phyloP scores from a whole-genome alignment of 2,888 invertebrate genomes.

The Globia sparganii region DNA sequence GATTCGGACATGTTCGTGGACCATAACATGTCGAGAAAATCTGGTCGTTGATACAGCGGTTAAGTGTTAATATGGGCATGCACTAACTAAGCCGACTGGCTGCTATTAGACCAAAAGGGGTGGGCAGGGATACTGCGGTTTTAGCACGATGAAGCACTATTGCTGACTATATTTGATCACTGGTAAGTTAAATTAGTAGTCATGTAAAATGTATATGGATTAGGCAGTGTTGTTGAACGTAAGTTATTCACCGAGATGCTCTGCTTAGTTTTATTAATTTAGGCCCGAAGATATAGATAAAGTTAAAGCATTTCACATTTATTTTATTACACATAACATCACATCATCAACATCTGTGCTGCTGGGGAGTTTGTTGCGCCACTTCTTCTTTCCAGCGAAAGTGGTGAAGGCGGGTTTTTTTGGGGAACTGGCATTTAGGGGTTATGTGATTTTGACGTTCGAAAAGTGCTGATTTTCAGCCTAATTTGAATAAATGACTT shows the following conservation, averaged over 20 bases:
- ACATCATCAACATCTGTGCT: background rate
- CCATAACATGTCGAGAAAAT: slow-evolving; percentile 44
- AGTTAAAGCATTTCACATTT: background rate
- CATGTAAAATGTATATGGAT: background rate
- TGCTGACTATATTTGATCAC: slow-evolving; percentile 38
- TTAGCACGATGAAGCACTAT: slow-evolving; percentile 32
- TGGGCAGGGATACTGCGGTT: slow-evolving; percentile 31
- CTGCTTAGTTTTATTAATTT: background rate
- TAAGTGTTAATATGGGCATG: slow-evolving; percentile 60
- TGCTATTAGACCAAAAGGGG: slow-evolving; percentile 56
- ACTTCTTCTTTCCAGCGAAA: background rate
- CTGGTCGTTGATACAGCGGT: slow-evolving; percentile 60
- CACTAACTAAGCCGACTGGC: slow-evolving; percentile 53
- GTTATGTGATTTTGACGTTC: background rate
- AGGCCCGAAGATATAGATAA: background rate
- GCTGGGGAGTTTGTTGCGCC: background rate
- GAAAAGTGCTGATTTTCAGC: background rate
- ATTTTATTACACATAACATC: background rate
- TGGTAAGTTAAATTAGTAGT: background rate
- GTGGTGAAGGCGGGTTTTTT: background rate
- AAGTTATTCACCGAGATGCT: background rate
- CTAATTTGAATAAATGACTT: background rate
- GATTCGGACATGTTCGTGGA: slow-evolving; percentile 11
- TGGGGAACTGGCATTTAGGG: background rate
- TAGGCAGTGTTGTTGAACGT: background rate